A percentile compares a stretch with the other conserved stretches of the same genome.
Evolutionary conservation across 1,140 invertebrate species (phyloP).

Genomic region (Zeugodacus cucurbitae): DNA sequence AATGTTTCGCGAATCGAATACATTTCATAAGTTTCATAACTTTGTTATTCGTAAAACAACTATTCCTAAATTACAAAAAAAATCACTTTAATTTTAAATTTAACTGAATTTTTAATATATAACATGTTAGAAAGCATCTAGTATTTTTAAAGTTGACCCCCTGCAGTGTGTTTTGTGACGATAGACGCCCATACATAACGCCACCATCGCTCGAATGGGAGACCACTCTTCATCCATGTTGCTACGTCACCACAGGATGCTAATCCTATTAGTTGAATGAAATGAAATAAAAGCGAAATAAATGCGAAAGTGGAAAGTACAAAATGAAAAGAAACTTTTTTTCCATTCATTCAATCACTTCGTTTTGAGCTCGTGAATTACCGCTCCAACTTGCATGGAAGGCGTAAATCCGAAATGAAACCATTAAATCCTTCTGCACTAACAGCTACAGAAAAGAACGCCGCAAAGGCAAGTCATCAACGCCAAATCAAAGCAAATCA

Average conservation of each 20-base stretch:
- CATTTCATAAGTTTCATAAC: no score
- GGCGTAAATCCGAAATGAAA: slow-evolving; percentile 8
- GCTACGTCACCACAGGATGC: background rate
- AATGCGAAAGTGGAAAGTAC: background rate
- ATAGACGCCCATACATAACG: background rate
- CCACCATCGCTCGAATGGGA: background rate
- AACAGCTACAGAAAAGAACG: background rate
- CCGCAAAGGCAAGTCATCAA: background rate
- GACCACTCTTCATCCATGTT: background rate
- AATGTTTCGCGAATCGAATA: no score
- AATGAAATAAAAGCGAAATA: background rate
- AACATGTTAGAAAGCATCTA: no score
- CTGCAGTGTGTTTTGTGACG: background rate
- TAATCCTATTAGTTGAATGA: background rate
- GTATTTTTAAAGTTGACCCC: background rate
- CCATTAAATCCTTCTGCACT: slow-evolving; percentile 4
- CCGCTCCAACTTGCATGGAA: background rate
- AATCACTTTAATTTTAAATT: no score
- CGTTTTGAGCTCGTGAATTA: background rate
- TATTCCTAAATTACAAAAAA: no score
- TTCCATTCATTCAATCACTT: background rate
- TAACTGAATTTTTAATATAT: no score
- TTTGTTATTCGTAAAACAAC: no score
- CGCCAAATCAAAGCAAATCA: slow-evolving; percentile 30
- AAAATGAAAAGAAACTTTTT: background rate